Conservation (phyloP, 2,113 vertebrate genomes). For the Uria lomvia region DNA sequence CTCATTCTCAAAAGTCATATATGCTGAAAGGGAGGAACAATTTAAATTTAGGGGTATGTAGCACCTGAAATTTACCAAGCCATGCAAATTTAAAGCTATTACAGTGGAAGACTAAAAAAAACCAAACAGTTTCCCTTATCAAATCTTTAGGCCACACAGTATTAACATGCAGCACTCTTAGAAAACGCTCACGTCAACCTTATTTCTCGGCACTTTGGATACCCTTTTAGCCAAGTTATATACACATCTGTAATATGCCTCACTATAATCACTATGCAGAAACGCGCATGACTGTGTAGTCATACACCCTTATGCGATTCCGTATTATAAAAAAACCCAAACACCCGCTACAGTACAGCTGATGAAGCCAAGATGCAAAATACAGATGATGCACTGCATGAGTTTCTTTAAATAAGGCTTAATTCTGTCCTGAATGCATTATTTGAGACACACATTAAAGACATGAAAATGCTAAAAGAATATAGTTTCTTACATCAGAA, state of each 20-base stretch:
- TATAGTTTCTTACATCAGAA: not conserved
- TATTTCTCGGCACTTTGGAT: not conserved
- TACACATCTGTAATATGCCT: not conserved
- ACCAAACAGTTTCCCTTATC: not conserved
- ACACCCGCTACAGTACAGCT: not conserved
- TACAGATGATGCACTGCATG: not conserved
- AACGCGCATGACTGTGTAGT: rapidly evolving
- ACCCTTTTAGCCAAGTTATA: not conserved
- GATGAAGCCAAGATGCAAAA: not conserved
- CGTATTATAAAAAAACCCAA: not conserved
- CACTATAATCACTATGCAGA: not conserved
- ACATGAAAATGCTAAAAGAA: not conserved
- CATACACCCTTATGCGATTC: not conserved
- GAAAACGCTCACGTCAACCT: not conserved
- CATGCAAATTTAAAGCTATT: not conserved
- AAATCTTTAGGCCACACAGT: not conserved
- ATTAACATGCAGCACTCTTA: not conserved
- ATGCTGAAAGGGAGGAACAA: not conserved
- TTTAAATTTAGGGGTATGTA: not conserved
- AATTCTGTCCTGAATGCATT: not conserved
- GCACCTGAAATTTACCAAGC: not conserved
- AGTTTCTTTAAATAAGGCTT: not conserved
- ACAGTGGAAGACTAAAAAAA: not conserved
- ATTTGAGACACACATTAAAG: not conserved
- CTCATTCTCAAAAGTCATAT: not conserved